Conservation (phyloP, 2,113 vertebrate genomes). For the Opisthocomus hoazin region DNA sequence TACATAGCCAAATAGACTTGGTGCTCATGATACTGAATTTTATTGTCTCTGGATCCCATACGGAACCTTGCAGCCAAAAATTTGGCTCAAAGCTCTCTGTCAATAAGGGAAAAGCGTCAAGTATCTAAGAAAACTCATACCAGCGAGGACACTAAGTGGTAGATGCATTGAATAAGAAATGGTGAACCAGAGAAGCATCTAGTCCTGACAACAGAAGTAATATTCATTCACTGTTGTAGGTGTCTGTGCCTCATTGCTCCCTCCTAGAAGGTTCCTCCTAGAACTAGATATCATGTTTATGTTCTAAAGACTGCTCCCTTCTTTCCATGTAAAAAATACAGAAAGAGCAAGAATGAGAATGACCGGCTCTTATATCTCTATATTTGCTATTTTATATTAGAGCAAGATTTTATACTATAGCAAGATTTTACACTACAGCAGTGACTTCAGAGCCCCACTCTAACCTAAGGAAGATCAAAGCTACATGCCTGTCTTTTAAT, state of each 20-base stretch:
- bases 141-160: not conserved
- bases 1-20: not conserved
- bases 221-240: not conserved
- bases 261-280: not conserved
- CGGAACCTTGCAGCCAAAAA: not conserved
- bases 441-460: not conserved
- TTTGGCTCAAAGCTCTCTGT: not conserved
- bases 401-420: not conserved
- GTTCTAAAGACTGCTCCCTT: not conserved
- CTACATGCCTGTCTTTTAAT: not conserved
- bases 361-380: not conserved
- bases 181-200: not conserved
- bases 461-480: not conserved
- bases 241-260: not conserved
- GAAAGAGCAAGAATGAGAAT: not conserved
- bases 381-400: not conserved
- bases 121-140: not conserved
- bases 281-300: not conserved
- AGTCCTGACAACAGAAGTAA: not conserved
- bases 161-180: not conserved
- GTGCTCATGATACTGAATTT: not conserved
- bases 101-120: not conserved
- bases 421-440: not conserved
- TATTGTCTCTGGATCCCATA: not conserved
- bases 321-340: not conserved